These are phyloP conservation scores for Sminthurides aquaticus DNA, from an alignment of 2,888 invertebrate genomes.

Conservation along the genomic window DNA sequence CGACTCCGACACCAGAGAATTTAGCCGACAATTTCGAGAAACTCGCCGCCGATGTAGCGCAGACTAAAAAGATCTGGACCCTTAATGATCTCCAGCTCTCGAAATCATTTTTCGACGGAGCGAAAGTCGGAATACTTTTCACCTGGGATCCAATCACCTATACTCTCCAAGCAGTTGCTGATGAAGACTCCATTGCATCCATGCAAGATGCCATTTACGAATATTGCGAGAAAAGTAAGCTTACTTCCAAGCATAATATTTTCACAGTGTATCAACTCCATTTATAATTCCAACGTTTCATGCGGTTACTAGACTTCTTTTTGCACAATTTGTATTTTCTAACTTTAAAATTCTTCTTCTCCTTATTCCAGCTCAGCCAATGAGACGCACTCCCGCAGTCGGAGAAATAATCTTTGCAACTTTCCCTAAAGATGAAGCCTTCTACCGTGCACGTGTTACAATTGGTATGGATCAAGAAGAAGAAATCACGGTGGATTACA, in stretches of 20 bases:
- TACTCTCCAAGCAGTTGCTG: neutral
- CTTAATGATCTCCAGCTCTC: neutral
- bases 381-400: no score
- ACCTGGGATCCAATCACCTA: neutral
- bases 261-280: no score
- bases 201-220: neutral
- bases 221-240: neutral
- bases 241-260: no score
- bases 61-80: neutral
- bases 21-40: neutral
- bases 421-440: no score
- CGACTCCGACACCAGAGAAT: neutral
- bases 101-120: neutral
- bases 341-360: no score
- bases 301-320: no score
- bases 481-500: no score
- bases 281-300: no score
- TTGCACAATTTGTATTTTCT: no score
- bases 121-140: neutral
- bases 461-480: no score
- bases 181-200: neutral
- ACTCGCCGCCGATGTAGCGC: neutral
- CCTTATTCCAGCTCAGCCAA: neutral
- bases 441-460: no score
- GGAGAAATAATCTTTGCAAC: no score